These are phyloP conservation scores for Catagonus wagneri DNA, from an alignment of 2,113 vertebrate species.

Conservation along the genomic window DNA sequence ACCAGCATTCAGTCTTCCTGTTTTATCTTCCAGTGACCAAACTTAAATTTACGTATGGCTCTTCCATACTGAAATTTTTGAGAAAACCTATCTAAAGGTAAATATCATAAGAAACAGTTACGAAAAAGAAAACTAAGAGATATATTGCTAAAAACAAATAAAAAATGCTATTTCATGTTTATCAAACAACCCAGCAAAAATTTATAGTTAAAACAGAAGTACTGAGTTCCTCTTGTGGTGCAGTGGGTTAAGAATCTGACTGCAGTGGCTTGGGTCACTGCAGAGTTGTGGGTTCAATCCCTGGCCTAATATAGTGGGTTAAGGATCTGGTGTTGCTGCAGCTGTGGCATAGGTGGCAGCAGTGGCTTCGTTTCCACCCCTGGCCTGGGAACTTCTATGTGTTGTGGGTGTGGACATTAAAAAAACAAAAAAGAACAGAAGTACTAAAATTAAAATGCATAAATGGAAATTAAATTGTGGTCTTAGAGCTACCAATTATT, in stretches of 20 bases:
- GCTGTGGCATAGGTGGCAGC: too few relatives aligned
- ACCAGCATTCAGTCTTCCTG: neutral
- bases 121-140: neutral
- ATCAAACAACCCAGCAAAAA: neutral
- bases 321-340: too few relatives aligned
- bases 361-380: too few relatives aligned
- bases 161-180: neutral
- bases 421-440: neutral
- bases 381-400: too few relatives aligned
- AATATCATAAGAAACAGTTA: neutral
- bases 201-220: neutral
- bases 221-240: neutral
- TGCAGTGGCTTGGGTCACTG: too few relatives aligned
- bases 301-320: too few relatives aligned
- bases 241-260: too few relatives aligned
- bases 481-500: neutral
- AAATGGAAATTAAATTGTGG: neutral
- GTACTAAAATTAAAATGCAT: neutral
- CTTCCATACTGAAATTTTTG: neutral
- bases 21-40: neutral
- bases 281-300: too few relatives aligned
- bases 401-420: too few relatives aligned
- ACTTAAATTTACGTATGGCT: neutral
- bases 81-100: slow-evolving; percentile 12
- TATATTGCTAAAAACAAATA: neutral